Percentiles rank a stretch among this genome's conserved stretches.
Evolutionary conservation across 1,140 invertebrate genomes (phyloP).

Genomic region (Lanistes nyassanus): DNA sequence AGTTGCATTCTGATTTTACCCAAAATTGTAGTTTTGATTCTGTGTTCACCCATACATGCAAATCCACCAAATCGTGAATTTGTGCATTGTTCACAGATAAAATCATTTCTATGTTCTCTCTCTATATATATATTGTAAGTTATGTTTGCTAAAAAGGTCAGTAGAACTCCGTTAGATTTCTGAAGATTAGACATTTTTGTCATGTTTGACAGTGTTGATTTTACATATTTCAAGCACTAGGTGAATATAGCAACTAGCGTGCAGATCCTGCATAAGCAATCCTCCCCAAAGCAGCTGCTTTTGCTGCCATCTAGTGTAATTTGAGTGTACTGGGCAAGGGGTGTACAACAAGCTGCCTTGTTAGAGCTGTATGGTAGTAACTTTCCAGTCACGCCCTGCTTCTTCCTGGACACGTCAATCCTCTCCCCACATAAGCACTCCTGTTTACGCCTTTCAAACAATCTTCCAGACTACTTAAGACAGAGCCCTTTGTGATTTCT

Average conservation of each 20-base stretch:
- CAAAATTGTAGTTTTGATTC: background rate
- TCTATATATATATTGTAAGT: no score
- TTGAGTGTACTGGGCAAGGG: constrained; percentile 5
- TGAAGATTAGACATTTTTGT: no score
- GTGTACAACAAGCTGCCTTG: constrained; percentile 24
- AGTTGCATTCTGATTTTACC: background rate
- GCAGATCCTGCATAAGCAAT: background rate
- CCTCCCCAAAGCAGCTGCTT: background rate
- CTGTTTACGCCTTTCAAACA: no score
- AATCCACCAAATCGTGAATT: no score
- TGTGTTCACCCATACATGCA: background rate
- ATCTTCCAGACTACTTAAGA: no score
- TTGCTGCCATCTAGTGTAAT: background rate
- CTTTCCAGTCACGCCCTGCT: constrained; percentile 15
- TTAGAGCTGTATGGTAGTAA: constrained; percentile 24
- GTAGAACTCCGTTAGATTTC: no score
- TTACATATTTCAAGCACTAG: background rate
- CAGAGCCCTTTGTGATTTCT: no score
- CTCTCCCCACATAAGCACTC: no score
- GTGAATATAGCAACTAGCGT: background rate
- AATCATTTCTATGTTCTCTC: no score
- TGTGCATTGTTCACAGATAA: no score
- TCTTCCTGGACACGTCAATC: no score
- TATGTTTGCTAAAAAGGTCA: no score
- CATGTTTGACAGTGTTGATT: background rate